Evolutionary conservation across 2,797 vertebrate genomes (phyloP).

Genomic region (Phataginus tetradactyla): DNA sequence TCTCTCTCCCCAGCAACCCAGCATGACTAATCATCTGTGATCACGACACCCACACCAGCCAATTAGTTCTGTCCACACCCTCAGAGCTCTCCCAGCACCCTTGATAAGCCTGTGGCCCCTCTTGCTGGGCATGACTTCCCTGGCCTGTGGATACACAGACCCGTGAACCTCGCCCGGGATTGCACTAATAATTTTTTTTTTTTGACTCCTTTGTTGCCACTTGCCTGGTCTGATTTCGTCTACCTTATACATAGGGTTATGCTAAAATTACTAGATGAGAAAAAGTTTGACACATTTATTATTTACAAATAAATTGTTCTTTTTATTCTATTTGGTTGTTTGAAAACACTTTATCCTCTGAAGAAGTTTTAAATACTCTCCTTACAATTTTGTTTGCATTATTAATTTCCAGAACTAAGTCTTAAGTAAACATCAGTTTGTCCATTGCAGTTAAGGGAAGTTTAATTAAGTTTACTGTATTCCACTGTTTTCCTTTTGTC

Average conservation of each 20-base stretch:
- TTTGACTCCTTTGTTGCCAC: too few relatives aligned
- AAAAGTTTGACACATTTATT: neutral
- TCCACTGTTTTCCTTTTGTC: neutral
- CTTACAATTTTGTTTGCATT: neutral
- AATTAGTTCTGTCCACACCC: too few relatives aligned
- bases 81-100: too few relatives aligned
- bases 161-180: too few relatives aligned
- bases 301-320: neutral
- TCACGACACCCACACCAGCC: too few relatives aligned
- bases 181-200: too few relatives aligned
- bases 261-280: neutral
- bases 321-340: constrained; percentile 35
- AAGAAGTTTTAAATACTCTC: constrained; percentile 45
- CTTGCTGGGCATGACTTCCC: too few relatives aligned
- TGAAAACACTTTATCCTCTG: neutral
- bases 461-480: constrained; percentile 2
- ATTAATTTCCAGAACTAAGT: constrained; percentile 16
- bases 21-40: too few relatives aligned
- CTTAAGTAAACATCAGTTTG: neutral
- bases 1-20: too few relatives aligned
- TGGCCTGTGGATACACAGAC: too few relatives aligned
- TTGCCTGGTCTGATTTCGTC: too few relatives aligned
- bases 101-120: too few relatives aligned
- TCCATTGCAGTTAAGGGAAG: constrained; percentile 4
- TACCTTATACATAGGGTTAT: neutral